Conservation (phyloP, 2,113 vertebrate genomes). For the Xiphophorus maculatus region DNA sequence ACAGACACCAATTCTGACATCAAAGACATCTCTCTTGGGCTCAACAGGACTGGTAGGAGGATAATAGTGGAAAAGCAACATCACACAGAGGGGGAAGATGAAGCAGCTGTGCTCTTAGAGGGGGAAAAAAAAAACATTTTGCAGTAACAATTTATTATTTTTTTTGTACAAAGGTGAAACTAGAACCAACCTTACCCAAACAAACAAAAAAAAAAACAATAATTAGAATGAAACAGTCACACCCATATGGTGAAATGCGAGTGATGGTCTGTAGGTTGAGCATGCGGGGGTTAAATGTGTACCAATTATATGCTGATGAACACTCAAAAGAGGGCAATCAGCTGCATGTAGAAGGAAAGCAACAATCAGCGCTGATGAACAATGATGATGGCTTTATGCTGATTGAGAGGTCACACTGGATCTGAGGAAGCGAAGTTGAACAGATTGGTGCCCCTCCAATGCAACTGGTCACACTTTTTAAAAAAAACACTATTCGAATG, state of each 20-base stretch:
- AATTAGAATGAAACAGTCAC: slow-evolving; percentile 1
- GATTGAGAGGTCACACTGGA: slow-evolving; percentile 45
- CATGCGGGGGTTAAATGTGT: slow-evolving; percentile 15
- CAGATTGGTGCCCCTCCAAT: neutral
- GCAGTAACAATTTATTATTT: neutral
- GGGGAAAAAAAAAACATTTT: slow-evolving; percentile 14
- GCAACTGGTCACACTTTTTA: slow-evolving; percentile 11
- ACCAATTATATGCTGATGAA: slow-evolving; percentile 38
- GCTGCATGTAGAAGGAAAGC: slow-evolving; percentile 32
- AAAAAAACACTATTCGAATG: neutral
- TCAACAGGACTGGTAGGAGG: slow-evolving; percentile 40
- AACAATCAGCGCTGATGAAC: slow-evolving; percentile 46
- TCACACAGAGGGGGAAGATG: slow-evolving; percentile 19
- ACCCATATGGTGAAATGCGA: neutral
- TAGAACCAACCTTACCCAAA: neutral
- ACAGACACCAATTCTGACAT: slow-evolving; percentile 65
- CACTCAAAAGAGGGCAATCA: slow-evolving; percentile 43
- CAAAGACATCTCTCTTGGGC: slow-evolving; percentile 57
- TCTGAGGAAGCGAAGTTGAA: slow-evolving; percentile 1
- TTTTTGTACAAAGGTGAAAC: slow-evolving; percentile 19
- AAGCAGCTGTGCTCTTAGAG: slow-evolving; percentile 21
- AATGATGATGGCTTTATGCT: slow-evolving; percentile 38
- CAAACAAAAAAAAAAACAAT: neutral
- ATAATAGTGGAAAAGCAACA: slow-evolving; percentile 55
- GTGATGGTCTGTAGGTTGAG: neutral